Evolutionary conservation across 2,113 vertebrate genomes (phyloP).

Genomic region (Pelobates fuscus): DNA sequence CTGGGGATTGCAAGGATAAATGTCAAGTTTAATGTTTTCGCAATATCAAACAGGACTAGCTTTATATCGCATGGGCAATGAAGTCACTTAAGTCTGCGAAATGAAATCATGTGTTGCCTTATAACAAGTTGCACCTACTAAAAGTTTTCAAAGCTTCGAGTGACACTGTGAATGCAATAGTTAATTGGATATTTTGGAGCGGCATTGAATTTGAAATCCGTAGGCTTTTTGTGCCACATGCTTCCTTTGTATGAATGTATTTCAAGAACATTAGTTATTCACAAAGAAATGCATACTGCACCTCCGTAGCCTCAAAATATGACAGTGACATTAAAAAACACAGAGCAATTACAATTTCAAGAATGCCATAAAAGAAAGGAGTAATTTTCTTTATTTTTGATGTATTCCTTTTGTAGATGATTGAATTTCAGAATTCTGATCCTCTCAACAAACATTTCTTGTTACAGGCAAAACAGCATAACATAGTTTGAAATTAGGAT

Average conservation of each 20-base stretch:
- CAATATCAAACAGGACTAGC: constrained; percentile 40
- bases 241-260: constrained; percentile 31
- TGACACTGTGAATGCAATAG: constrained; percentile 36
- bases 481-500: constrained; percentile 1
- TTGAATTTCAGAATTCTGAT: constrained; percentile 46
- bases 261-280: constrained; percentile 48
- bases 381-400: constrained; percentile 49
- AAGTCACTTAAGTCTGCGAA: constrained; percentile 45
- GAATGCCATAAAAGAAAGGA: constrained; percentile 39
- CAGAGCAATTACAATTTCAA: constrained; percentile 48
- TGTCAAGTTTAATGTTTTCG: constrained; percentile 50
- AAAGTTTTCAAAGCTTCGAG: constrained; percentile 35
- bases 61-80: constrained; percentile 36
- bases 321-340: constrained; percentile 51
- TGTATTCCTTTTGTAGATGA: constrained; percentile 50
- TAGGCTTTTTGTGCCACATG: constrained; percentile 20
- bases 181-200: constrained; percentile 48
- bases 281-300: constrained; percentile 36
- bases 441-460: constrained; percentile 43
- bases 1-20: constrained; percentile 48
- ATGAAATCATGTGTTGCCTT: constrained; percentile 30
- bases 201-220: constrained; percentile 27
- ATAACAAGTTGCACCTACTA: constrained; percentile 41
- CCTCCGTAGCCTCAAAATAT: constrained; percentile 37
- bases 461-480: constrained; percentile 3